Evolutionary conservation across 92 coral and sea anemone genomes (phyloP), one percentile per base, ranked within the genome.

Genomic region (Chrysogorgia sp.): DNA sequence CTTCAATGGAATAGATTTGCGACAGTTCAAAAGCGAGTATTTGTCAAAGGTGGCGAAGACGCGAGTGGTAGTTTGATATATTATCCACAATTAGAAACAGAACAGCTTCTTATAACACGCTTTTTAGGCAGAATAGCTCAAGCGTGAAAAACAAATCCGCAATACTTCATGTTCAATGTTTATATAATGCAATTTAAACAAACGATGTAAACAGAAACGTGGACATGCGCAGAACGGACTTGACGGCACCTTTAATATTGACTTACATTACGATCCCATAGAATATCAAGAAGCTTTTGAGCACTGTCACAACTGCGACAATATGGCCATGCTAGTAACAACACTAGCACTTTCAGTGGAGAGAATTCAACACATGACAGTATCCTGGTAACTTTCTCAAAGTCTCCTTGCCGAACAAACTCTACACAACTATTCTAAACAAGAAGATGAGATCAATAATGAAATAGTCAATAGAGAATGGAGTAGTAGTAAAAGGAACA

Each of bases 251-350:
- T n/a, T n/a, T n/a, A n/a, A n/a, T n/a, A n/a, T n/a, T n/a, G 19
- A 33, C 90, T 76, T 76, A 92, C 99, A 61, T 84, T 41, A 37
- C 81, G 90, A 65, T 96, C 88, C 97, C 99, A 96, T 50, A 96
- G 86, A 25, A 89, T 90, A 58, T 90, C 94, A 63, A 96, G 71
- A 24, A 96, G 84, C 61, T 84, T 88, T 61, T 83, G 87, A 21
- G 99, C 99, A 83, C 92, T 92, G 22, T 96, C 96, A 81, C 99
- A 96, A 58, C 96, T 91, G 84, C 87, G 89, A 58, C 97, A 92
- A 65, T 85, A 87, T 1, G 96, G 99, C 99, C 99, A 96, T 0
- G 97, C 97, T 80, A 96, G 80, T 6, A 96, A 90, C 33, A 96
- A 82, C 9, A 96, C 96, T 21, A 96, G 85, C 22, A 90, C 97